Evolutionary conservation across 2,888 invertebrate species (phyloP).

Genomic region (Holacanthella duospinosa): DNA sequence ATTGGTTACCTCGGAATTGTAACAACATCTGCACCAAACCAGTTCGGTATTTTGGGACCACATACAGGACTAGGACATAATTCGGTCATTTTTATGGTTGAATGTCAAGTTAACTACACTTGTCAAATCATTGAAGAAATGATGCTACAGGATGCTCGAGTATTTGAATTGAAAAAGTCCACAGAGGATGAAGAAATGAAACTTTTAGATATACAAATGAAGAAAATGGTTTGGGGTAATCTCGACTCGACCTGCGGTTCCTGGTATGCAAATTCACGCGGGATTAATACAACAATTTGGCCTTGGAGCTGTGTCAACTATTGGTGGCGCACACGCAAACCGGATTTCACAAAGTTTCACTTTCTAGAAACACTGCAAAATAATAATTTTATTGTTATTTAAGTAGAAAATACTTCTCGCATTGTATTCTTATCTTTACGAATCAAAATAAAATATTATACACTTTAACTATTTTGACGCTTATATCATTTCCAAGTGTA

Average conservation of each 20-base stretch:
- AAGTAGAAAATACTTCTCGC: too few species aligned
- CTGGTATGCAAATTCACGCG: conserved; percentile 4
- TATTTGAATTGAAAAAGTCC: not conserved
- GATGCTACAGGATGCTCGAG: not conserved
- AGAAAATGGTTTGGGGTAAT: conserved; percentile 3
- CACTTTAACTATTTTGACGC: too few species aligned
- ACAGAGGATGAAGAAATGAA: not conserved
- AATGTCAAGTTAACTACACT: conserved; percentile 9
- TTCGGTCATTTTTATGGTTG: conserved; percentile 2
- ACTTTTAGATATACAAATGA: not conserved
- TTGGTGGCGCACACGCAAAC: not conserved
- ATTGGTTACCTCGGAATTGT: not conserved
- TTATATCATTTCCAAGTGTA: too few species aligned
- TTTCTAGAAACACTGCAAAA: not conserved
- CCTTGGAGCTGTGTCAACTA: not conserved
- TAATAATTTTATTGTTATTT: too few species aligned
- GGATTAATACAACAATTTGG: conserved; percentile 4
- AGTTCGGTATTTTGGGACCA: not conserved
- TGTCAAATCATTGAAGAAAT: not conserved
- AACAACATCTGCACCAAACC: not conserved
- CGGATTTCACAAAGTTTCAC: conserved; percentile 1
- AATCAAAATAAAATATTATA: too few species aligned
- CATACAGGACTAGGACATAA: not conserved
- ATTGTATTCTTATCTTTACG: too few species aligned
- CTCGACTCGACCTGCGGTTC: not conserved